Base-by-base conservation (phyloP, 2,888 invertebrate genomes). In the Protodeltote pygarga region DNA sequence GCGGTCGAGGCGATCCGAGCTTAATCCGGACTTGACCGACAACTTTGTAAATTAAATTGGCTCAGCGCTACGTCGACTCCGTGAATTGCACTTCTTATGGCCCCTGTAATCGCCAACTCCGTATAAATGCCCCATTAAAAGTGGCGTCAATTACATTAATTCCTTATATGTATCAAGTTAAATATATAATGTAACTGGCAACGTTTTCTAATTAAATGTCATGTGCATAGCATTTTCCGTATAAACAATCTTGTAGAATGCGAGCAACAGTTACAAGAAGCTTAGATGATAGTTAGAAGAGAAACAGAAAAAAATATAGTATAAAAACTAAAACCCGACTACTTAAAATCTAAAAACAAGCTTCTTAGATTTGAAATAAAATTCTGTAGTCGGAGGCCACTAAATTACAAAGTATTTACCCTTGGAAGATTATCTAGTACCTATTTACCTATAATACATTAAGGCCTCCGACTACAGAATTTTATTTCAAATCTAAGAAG, bases 21-120 rank as follows among this genome's bases (percentile, higher is more conserved):
- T 82, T 82, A 85, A 87, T 87, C 83, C 84, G 76, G 76, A 79
- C 81, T 81, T 81, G 84, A 83, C 83, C 77, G 79, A 84, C 87
- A 80, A 87, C 87, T 88, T 87, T 87, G 88, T 87, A 86, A 89
- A 87, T 87, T 89, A 88, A 89, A 89, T 89, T 85, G 88, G 80
- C 81, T 83, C 77, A 67, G 73, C 71, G 75, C 77, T 79, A 77
- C 80, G 76, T 73, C 78, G 71, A 75, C 79, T 83, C 79, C 70
- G 72, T 74, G 86, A 82, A 84, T 81, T 81, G 78, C 81, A 82
- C 78, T 86, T 86, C 85, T 85, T 88, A 85, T 81, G 74, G 85
- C 67, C 77, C 66, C 68, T 48, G 81, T 87, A 85, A 87, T 87
- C 85, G 85, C 81, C 78, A 71, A 69, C 68, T 70, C 79, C 71